Conservation (phyloP, 2,888 invertebrate genomes). For the Drosophila vallismaia region DNA sequence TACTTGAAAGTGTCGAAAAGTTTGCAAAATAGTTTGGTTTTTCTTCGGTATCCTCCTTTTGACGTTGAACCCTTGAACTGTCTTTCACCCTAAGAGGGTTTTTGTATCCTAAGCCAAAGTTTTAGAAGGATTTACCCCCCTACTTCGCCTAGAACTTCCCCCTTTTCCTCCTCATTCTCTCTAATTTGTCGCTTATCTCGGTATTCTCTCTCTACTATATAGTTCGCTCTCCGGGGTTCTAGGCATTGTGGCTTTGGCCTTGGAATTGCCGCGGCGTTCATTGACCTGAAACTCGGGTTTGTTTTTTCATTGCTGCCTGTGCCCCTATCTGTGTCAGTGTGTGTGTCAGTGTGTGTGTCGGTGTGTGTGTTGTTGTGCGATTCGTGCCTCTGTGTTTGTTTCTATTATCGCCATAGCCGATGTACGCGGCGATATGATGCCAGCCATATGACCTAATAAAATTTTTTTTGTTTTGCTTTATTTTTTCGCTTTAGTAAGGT, state of each 20-base stretch:
- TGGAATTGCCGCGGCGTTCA: conserved; percentile 78
- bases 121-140: not conserved
- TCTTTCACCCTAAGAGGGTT: not conserved
- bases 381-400: conserved; percentile 55
- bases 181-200: conserved; percentile 10
- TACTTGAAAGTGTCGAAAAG: conserved; percentile 1
- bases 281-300: conserved; percentile 67
- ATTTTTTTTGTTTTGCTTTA: conserved; percentile 44
- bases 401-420: conserved; percentile 73
- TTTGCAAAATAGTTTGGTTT: not conserved
- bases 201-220: conserved; percentile 11
- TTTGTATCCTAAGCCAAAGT: not conserved
- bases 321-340: conserved; percentile 43
- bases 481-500: conserved; percentile 20
- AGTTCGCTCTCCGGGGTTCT: conserved; percentile 48
- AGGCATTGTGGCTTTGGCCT: conserved; percentile 80
- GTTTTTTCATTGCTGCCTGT: conserved; percentile 54
- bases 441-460: conserved; percentile 73
- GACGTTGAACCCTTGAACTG: not conserved
- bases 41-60: not conserved
- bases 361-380: conserved; percentile 15
- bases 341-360: conserved; percentile 14
- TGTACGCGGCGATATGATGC: conserved; percentile 70
- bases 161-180: not conserved
- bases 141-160: not conserved